Evolutionary conservation across 2,888 invertebrate species (phyloP), one percentile per base, ranked within the genome.

Genomic region (Chorisops tibialis): DNA sequence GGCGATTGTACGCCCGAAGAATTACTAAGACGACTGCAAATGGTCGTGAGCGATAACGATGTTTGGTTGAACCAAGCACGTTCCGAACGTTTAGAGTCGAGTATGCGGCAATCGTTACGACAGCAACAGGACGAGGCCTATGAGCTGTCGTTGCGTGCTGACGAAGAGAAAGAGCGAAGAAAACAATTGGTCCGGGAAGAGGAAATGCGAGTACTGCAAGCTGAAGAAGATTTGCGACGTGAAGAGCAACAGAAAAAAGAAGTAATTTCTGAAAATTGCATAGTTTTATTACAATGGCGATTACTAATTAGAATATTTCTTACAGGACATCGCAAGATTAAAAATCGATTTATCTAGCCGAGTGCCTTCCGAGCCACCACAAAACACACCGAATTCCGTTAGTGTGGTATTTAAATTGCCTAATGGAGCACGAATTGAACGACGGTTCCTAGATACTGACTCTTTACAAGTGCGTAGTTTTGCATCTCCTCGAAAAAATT

Each of bases 51-150:
- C 4, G 92, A 93, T 68, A 96, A 96, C 78, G 94, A 96, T 74
- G 85, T 88, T 30, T 91, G 90, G 79, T 80, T 97, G 16, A 87
- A 91, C 51, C 89, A 90, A 61, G 94, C 94, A 0, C 82, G 96
- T 67, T 88, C 91, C 63, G 95, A 96, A 69, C 75, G 91, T 66
- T 84, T 91, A 69, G 92, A 93, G 73, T 84, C 92, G 18, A 91
- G 87, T 71, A 83, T 93, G 67, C 94, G 91, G 63, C 91, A 93
- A 69, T 89, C 91, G 0, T 79, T 97, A 52, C 84, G 97, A 35
- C 88, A 88, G 56, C 88, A 96, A 67, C 97, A 98, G 75, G 97
- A 98, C 77, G 90, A 90, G 74, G 97, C 96, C 0, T 98, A 96
- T 74, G 84, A 89, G 74, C 91, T 91, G 76, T 96, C 96, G 4